Evolutionary conservation across 2,797 vertebrate genomes (phyloP), one percentile per base, ranked within the genome.

Genomic region (Pseudochromis fuscus): DNA sequence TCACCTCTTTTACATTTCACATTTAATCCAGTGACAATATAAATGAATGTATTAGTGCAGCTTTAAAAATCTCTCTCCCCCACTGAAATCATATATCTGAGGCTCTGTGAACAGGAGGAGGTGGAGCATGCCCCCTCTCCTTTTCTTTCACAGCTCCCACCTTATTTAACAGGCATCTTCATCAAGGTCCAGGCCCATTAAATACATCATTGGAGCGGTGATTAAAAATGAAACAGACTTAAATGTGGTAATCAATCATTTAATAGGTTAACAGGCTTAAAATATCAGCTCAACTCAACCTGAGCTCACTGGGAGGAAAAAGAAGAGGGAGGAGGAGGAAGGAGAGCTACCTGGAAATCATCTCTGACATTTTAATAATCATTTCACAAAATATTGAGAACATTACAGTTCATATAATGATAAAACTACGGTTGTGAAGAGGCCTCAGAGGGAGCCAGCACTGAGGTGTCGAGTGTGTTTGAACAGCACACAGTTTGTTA

Each of bases 201-300:
- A 94, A 93, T 91, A 89, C 87, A 91, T 92, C 82, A 92, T 89
- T 89, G 86, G 83, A 80, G 89, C 81, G 72, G 87, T 88, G 86
- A 88, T 88, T 94, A 83, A 87, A 91, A 92, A 90, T 93, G 89
- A 93, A 93, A 91, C 83, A 85, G 72, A 81, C 89, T 92, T 90
- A 93, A 93, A 87, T 87, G 85, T 64, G 84, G 82, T 92, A 89
- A 87, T 91, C 87, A 91, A 86, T 91, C 81, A 82, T 89, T 91
- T 85, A 88, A 86, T 74, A 83, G 80, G 77, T 88, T 86, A 90
- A 87, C 75, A 81, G 66, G 82, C 78, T 80, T 74, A 71, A 84
- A 87, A 81, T 83, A 86, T 77, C 59, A 64, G 42, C 72, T 53
- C 37, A 62, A 63, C 63, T 67, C 73, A 77, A 81, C 72, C 70